A percentile compares a stretch with the other conserved stretches of the same genome.
Conservation (phyloP, 1,140 invertebrate species). For the Oreohelix idahoensis region DNA sequence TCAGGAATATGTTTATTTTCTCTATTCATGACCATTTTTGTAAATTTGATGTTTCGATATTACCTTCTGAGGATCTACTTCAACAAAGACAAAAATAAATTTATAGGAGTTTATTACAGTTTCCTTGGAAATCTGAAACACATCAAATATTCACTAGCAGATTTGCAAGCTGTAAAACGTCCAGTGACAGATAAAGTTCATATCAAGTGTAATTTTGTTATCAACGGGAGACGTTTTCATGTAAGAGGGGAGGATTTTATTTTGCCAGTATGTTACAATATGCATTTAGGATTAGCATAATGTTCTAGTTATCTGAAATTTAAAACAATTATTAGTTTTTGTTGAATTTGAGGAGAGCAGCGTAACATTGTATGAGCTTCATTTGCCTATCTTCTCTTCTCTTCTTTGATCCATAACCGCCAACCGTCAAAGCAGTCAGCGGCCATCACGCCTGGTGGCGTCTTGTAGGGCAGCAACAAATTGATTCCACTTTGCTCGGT, state of each 20-base stretch:
- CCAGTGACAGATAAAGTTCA: not conserved
- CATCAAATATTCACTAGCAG: not conserved
- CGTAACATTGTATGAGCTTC: too few relatives aligned
- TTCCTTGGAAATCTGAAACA: constrained; percentile 11
- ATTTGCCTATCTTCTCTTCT: too few relatives aligned
- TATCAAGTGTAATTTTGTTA: not conserved
- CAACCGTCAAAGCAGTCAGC: too few relatives aligned
- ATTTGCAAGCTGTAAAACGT: not conserved
- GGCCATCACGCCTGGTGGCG: too few relatives aligned
- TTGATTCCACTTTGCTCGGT: too few relatives aligned
- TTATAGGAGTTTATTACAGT: constrained; percentile 4
- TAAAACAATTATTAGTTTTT: not conserved
- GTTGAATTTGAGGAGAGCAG: not conserved
- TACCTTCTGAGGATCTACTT: constrained; percentile 17
- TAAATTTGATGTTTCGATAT: not conserved
- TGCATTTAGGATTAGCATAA: constrained; percentile 2
- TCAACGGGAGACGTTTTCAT: not conserved
- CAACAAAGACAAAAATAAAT: not conserved
- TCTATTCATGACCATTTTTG: not conserved
- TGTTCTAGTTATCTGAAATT: not conserved
- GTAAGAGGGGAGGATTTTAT: constrained; percentile 10
- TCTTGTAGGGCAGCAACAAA: too few relatives aligned
- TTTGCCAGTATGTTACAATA: constrained; percentile 27
- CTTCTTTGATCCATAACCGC: too few relatives aligned
- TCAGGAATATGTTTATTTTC: not conserved